Percentiles rank a stretch among this genome's conserved stretches.
Evolutionary conservation across 2,888 invertebrate species (phyloP).

Genomic region (Leptopilina syphax): DNA sequence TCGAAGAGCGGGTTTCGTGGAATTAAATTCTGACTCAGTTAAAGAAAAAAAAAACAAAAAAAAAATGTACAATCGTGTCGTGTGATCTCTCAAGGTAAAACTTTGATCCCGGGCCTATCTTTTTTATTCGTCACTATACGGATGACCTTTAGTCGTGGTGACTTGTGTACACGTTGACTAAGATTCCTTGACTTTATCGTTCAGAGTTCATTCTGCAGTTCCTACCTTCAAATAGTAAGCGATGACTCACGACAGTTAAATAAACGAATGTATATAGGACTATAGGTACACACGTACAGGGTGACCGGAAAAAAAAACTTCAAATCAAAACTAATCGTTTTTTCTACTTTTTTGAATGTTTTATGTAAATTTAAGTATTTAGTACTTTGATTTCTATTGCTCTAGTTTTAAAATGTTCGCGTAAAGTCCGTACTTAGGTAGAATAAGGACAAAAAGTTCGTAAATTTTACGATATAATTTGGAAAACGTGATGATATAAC

Average conservation of each 20-base stretch:
- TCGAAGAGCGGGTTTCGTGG: not conserved
- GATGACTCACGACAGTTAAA: slow-evolving; percentile 31
- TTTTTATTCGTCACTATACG: slow-evolving; percentile 19
- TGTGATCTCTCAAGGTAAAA: slow-evolving; percentile 35
- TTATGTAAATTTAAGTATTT: too few relatives aligned
- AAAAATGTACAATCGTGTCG: not conserved
- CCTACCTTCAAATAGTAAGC: slow-evolving; percentile 32
- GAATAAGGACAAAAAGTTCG: too few relatives aligned
- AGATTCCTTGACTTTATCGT: slow-evolving; percentile 39
- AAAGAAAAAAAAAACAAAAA: not conserved
- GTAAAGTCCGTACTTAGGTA: too few relatives aligned
- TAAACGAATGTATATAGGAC: slow-evolving; percentile 5
- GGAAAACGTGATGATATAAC: too few relatives aligned
- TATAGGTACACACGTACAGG: not conserved
- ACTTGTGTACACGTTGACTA: slow-evolving; percentile 25
- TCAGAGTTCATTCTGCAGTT: slow-evolving; percentile 38
- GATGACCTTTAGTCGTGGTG: slow-evolving; percentile 23
- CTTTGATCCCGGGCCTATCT: slow-evolving; percentile 22
- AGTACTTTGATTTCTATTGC: too few relatives aligned
- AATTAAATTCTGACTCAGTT: slow-evolving; percentile 14
- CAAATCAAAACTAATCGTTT: too few relatives aligned
- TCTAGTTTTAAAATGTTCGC: too few relatives aligned
- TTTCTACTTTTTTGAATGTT: too few relatives aligned
- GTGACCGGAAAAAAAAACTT: not conserved
- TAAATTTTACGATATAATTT: too few relatives aligned